A percentile compares a stretch with the other conserved stretches of the same genome.
phyloP scores from a whole-genome alignment of 2,888 invertebrate genomes.

The Ferrisia virgata region DNA sequence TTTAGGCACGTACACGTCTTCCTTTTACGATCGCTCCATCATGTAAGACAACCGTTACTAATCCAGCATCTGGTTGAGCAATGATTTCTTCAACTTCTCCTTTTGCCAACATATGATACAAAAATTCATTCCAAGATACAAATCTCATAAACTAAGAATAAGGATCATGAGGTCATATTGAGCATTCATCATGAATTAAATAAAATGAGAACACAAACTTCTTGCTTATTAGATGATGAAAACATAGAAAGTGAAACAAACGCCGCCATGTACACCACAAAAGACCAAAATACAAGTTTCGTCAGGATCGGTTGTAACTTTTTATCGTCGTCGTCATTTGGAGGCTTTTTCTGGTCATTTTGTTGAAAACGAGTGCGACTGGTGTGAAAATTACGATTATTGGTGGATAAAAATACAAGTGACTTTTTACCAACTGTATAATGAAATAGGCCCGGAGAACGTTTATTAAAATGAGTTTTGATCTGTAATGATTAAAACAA shows the following conservation, averaged over 20 bases:
- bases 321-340: slow-evolving; percentile 62
- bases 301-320: slow-evolving; percentile 69
- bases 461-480: neutral
- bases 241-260: slow-evolving; percentile 70
- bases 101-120: slow-evolving; percentile 87
- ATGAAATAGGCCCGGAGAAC: neutral
- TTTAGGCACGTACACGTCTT: slow-evolving; percentile 57
- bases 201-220: slow-evolving; percentile 56
- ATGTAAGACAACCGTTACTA: slow-evolving; percentile 78
- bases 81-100: slow-evolving; percentile 90
- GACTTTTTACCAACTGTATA: neutral
- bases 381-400: neutral
- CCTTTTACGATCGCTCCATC: slow-evolving; percentile 86
- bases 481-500: neutral
- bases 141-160: slow-evolving; percentile 54
- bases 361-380: neutral
- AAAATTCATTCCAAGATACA: slow-evolving; percentile 95
- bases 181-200: neutral
- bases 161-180: neutral
- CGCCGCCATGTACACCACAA: slow-evolving; percentile 71
- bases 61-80: slow-evolving; percentile 77
- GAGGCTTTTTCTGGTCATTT: slow-evolving; percentile 2
- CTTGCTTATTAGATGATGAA: slow-evolving; percentile 66
- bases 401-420: neutral
- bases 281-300: slow-evolving; percentile 76